Base-by-base conservation (phyloP, 1,140 invertebrate genomes). In the Drosophila paulistorum region DNA sequence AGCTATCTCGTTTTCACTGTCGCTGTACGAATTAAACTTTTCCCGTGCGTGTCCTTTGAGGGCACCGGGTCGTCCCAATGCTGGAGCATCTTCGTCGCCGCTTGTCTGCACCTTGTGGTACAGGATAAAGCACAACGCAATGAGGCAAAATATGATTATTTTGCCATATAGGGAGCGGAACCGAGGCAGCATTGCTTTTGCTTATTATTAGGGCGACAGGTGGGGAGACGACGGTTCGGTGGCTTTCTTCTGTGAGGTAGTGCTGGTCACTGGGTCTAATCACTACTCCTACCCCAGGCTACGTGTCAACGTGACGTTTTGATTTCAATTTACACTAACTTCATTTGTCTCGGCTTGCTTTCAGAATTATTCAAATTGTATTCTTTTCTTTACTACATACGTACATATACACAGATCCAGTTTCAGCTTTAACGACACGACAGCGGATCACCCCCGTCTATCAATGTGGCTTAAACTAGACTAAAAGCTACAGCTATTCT, bases 151-250 rank as follows among this genome's bases (percentile, higher is more conserved):
- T 61, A 92, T 81, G 20, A 92, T 82, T 14, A 92, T 61, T 71
- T 92, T 92, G 64, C 91, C 91, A 59, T 92, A 92, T 55, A 92
- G 89, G 72, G 91, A 92, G 74, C 91, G 91, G 64, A 91, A 90
- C 79, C 91, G 82, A 82, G 83, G 90, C 77, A 92, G 75, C 91
- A 92, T 92, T 60, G 74, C 83, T 74, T 55, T 79, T 58, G 23
- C 7, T 64, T 63, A 54, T 65, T 14, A 60, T 63, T 33, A 51
- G 14, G 51, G 17, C 41, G 30, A 33, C 33, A 54, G 33, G 30
- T 68, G 48, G 45, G 20, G 35, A 20, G 20, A 4, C 20, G 45
- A 45, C 7, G n/a, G 45, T 48, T 48, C 45, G 45, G 45, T 17
- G 14, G 5, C 42, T 14, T 45, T 17, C 0, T 7, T 11, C 7